Conservation (phyloP, 2,888 invertebrate species). For the Ectemnius lituratus region DNA sequence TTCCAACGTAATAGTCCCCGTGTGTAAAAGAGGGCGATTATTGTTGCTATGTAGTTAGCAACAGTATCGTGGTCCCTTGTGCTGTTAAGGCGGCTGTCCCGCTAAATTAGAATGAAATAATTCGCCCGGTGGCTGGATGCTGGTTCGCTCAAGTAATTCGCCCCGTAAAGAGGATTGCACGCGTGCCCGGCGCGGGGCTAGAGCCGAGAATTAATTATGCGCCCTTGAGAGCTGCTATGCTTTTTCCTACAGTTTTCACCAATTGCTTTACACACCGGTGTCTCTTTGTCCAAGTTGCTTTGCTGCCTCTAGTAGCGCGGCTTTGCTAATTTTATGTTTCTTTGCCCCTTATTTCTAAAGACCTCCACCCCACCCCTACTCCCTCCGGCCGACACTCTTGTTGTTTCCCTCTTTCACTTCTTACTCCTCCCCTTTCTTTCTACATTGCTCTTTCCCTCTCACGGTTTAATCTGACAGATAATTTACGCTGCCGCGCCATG, state of each 20-base stretch:
- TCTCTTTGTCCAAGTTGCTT: neutral
- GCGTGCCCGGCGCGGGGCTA: constrained; percentile 20
- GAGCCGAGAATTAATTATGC: constrained; percentile 36
- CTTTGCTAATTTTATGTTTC: constrained; percentile 12
- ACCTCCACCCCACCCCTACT: neutral
- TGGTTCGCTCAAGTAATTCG: constrained; percentile 25
- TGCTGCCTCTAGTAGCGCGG: neutral
- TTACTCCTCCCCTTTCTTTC: neutral
- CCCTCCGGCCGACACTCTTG: too few relatives aligned
- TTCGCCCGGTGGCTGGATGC: constrained; percentile 20
- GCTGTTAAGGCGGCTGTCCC: constrained; percentile 34
- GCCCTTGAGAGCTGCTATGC: constrained; percentile 11
- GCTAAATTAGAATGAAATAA: constrained; percentile 52
- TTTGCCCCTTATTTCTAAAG: constrained; percentile 7
- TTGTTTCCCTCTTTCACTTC: too few relatives aligned
- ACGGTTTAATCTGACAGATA: neutral
- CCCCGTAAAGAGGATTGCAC: constrained; percentile 27
- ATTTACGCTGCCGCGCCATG: constrained; percentile 7
- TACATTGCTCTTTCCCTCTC: neutral
- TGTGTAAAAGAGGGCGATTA: constrained; percentile 40
- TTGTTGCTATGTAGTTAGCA: constrained; percentile 45
- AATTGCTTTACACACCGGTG: neutral
- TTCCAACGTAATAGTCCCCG: constrained; percentile 38
- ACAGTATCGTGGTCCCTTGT: constrained; percentile 12
- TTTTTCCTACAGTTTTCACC: neutral